Percentiles rank a stretch among this genome's conserved stretches.
Conservation (phyloP, 2,888 invertebrate species). For the Helobdella robusta region DNA sequence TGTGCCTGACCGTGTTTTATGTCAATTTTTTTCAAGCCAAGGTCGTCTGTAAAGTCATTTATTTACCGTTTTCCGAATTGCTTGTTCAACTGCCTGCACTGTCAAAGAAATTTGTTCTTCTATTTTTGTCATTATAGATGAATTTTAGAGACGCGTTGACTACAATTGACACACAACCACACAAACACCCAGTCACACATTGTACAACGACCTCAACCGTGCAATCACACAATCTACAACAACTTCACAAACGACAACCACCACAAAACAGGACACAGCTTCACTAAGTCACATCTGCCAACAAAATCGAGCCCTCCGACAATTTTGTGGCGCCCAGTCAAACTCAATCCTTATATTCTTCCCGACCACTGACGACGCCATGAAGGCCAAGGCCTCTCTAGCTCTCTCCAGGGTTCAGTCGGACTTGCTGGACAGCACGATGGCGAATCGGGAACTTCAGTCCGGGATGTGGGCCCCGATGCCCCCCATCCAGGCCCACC, state of each 20-base stretch:
- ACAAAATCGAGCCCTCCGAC: constrained; percentile 10
- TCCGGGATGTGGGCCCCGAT: constrained; percentile 12
- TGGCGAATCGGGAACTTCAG: constrained; percentile 15
- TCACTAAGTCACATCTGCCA: constrained; percentile 9
- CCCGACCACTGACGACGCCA: constrained; percentile 14
- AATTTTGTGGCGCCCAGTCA: constrained; percentile 9
- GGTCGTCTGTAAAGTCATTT: too few species aligned
- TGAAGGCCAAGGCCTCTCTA: constrained; percentile 20
- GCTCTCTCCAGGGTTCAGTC: constrained; percentile 12
- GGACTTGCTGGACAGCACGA: constrained; percentile 16
- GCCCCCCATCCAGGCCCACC: background rate
- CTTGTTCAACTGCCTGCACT: too few species aligned
- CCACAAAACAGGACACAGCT: background rate
- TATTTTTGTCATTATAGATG: too few species aligned
- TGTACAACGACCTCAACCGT: too few species aligned
- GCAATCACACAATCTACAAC: too few species aligned
- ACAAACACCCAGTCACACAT: too few species aligned
- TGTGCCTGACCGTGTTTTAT: too few species aligned
- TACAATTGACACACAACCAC: too few species aligned
- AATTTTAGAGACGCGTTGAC: too few species aligned
- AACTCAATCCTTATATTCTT: constrained; percentile 22
- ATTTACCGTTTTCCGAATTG: too few species aligned
- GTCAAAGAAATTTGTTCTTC: too few species aligned
- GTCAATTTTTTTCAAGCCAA: too few species aligned
- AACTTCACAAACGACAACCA: background rate